Evolutionary conservation across 2,888 invertebrate species (phyloP), one percentile per base, ranked within the genome.

Genomic region (Deilephila elpenor): DNA sequence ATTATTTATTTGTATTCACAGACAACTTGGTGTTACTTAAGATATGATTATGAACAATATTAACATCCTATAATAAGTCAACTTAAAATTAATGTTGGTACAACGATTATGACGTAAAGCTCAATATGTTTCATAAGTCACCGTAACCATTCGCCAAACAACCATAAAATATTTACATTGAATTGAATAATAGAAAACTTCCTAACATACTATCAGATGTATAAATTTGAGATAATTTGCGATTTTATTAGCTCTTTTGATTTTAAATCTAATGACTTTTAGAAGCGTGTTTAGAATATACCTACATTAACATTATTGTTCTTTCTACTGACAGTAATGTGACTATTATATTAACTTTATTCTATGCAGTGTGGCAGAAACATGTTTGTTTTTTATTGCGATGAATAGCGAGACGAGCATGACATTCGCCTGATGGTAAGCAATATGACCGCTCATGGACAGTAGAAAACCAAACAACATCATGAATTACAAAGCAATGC

Each of bases 41-140:
- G 67, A 51, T 67, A 67, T 67, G 67, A 67, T 67, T 51, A 67
- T 67, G 67, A 67, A 67, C 25, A 67, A 67, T 25, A 51, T 67
- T 67, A 67, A 67, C 51, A 67, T 67, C 25, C 67, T 67, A 64
- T 37, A 67, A 51, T 67, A 17, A 25, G 44, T 25, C 17, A 67
- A 44, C 67, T 64, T 51, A 67, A 20, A 51, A 51, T 67, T 44
- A 51, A 44, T 51, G 25, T 11, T 6, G 20, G 25, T 67, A 51
- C 20, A 51, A 67, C 17, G 44, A 51, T 51, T 14, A 67, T 25
- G 51, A 51, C 20, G 17, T 20, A 67, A 20, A 11, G 67, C 44
- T 67, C 44, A 25, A 67, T 25, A 51, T 67, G 17, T 51, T 67
- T 25, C 5, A 20, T 51, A 4, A 20, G 14, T 44, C 5, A 51